Evolutionary conservation across 2,888 invertebrate species (phyloP).

Genomic region (Hemicrepidius hirtus): DNA sequence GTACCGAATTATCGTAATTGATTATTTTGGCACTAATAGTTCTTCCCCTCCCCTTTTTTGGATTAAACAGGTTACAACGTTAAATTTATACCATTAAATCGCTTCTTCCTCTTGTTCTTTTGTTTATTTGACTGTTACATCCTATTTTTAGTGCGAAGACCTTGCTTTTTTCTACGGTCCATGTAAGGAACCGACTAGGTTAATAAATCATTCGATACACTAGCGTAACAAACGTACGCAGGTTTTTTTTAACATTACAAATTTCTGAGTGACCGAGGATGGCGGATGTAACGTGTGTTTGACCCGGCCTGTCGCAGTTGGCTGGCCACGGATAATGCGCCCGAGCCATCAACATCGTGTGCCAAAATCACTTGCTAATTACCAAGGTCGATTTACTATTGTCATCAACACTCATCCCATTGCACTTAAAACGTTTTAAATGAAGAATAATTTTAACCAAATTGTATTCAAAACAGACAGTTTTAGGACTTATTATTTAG

Average conservation of each 20-base stretch:
- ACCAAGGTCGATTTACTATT: conserved; percentile 65
- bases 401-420: conserved; percentile 39
- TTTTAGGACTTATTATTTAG: too few species aligned
- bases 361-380: conserved; percentile 66
- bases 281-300: conserved; percentile 67
- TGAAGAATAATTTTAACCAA: too few species aligned
- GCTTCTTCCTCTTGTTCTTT: conserved; percentile 3
- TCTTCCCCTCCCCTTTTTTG: too few species aligned
- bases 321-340: conserved; percentile 65
- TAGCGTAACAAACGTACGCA: conserved; percentile 18
- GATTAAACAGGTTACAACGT: too few species aligned
- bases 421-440: background rate
- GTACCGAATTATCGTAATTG: too few species aligned
- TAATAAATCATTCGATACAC: conserved; percentile 35
- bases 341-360: conserved; percentile 58
- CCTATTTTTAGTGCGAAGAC: conserved; percentile 9
- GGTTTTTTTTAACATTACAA: background rate
- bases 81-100: background rate
- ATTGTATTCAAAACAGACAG: too few species aligned
- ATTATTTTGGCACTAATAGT: too few species aligned
- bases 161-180: conserved; percentile 17
- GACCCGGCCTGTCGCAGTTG: conserved; percentile 67
- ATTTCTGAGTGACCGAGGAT: conserved; percentile 41
- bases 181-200: conserved; percentile 20
- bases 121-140: conserved; percentile 9